Evolutionary conservation across 2,113 vertebrate species (phyloP), one percentile per base, ranked within the genome.

Genomic region (Larimichthys crocea): DNA sequence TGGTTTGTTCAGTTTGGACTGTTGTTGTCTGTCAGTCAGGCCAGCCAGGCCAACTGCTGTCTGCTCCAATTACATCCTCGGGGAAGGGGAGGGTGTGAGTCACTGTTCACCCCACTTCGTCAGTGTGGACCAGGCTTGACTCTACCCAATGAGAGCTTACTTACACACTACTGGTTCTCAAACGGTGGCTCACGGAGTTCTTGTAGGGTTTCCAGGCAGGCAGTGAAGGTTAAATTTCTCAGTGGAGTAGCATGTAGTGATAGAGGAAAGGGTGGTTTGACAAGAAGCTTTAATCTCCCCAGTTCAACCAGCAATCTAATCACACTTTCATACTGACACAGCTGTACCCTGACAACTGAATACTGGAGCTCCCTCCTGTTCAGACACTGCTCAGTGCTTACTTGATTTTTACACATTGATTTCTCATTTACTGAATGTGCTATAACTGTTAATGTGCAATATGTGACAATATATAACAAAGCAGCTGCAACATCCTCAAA

Each of bases 1-100:
- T 61, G 55, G 17, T 84, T 61, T 62, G 46, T 20, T 63, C 16
- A 49, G 57, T 73, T 57, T 79, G 71, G 81, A 88, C 88, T 92
- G 94, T 93, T 92, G 94, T 91, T 92, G 93, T 90, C 91, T 85
- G 93, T 95, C 93, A 91, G 80, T 93, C 90, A 93, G 80, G 73
- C 66, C 24, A 12, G 86, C 46, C 79, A 31, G 76, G 76, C 82
- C 90, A 92, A 86, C 91, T 91, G 91, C 84, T 84, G 76, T 74
- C 81, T 86, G 0, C 91, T 94, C 94, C 76, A 42, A 85, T 95
- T 94, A 93, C 93, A 61, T 48, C 71, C 22, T n/a, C 19, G 49
- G 65, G 79, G 71, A 66, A 82, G 52, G 68, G 72, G 35, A 26
- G 40, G 22, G 52, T 26, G 46, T 16, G 52, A 40, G 75, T 69